These are phyloP conservation scores for Anolis sagrei DNA, from an alignment of 2,113 vertebrate genomes.

Conservation along the genomic window DNA sequence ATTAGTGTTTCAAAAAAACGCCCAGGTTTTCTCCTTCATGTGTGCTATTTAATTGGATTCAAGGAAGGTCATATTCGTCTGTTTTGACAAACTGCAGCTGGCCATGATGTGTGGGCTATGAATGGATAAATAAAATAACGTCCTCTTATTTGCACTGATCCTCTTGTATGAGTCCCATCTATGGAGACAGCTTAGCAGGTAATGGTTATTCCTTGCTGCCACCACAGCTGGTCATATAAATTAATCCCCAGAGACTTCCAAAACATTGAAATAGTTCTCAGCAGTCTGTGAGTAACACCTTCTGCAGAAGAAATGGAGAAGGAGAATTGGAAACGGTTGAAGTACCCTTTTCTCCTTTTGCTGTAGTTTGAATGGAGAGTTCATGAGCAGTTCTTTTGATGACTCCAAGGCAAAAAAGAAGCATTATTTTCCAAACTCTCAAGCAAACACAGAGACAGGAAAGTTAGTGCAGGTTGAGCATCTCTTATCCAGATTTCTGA, in stretches of 20 bases:
- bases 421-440: neutral
- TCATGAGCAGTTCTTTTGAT: neutral
- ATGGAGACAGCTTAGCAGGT: neutral
- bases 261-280: neutral
- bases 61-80: neutral
- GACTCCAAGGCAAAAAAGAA: neutral
- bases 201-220: neutral
- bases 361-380: slow-evolving; percentile 17
- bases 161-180: neutral
- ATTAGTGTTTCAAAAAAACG: neutral
- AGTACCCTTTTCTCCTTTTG: neutral
- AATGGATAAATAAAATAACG: neutral
- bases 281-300: neutral
- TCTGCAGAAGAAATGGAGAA: neutral
- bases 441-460: neutral
- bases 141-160: neutral
- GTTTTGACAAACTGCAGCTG: neutral
- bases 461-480: no score
- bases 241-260: neutral
- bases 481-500: no score
- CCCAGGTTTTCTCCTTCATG: neutral
- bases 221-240: neutral
- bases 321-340: neutral
- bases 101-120: neutral
- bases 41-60: neutral